A percentile compares a stretch with the other conserved stretches of the same genome.
These are phyloP conservation scores for Atlantisia rogersi DNA, from an alignment of 2,113 vertebrate genomes.

Conservation along the genomic window DNA sequence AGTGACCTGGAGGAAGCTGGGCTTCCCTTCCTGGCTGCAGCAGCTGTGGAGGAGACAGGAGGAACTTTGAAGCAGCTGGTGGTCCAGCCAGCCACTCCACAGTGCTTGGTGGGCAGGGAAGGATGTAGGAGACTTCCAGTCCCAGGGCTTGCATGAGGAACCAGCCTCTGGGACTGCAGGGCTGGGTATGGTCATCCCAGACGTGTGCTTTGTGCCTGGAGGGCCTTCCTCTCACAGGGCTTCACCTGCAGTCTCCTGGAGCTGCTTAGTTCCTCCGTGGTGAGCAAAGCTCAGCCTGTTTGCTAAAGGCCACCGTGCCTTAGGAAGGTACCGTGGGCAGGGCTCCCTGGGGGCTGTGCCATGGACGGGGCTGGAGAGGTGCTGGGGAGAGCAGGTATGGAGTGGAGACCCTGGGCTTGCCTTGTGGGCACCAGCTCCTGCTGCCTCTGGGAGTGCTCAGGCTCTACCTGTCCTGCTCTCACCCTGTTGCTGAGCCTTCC, in stretches of 20 bases:
- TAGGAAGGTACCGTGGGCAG: not conserved
- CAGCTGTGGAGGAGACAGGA: not conserved
- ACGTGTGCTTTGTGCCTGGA: no score
- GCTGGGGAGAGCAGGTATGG: not conserved
- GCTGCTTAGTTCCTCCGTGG: not conserved
- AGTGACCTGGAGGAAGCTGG: not conserved
- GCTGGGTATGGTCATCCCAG: not conserved
- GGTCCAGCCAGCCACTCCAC: not conserved
- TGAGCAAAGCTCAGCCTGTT: not conserved
- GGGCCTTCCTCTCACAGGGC: not conserved
- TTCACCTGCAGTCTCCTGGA: not conserved
- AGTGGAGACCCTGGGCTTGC: rapidly evolving
- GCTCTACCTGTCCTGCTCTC: not conserved
- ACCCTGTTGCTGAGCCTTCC: not conserved
- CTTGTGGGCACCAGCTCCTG: rapidly evolving
- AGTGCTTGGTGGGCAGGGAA: not conserved
- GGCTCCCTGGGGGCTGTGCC: not conserved
- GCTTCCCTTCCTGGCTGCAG: not conserved
- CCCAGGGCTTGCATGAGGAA: not conserved
- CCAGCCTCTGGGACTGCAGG: no score
- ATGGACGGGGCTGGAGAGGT: not conserved
- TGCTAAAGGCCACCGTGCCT: not conserved
- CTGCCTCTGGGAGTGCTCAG: not conserved
- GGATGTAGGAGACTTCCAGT: not conserved
- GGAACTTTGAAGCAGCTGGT: not conserved